These are phyloP conservation scores for Sphenopsis melanotis DNA, from an alignment of 2,797 vertebrate genomes.

Conservation along the genomic window DNA sequence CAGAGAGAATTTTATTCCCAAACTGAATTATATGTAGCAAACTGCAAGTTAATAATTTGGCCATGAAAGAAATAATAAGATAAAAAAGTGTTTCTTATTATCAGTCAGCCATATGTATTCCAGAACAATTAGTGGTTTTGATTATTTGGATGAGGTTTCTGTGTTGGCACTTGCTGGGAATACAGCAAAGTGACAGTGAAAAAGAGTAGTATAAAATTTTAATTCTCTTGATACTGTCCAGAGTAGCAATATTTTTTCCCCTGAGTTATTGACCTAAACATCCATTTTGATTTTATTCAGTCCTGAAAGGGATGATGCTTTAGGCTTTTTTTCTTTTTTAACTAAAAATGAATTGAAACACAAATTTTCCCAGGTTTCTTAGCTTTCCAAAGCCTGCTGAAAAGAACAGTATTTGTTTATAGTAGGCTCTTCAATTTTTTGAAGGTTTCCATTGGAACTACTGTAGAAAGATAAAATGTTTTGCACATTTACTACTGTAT, in stretches of 20 bases:
- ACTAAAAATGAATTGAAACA: background rate
- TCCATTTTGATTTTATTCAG: slow-evolving; percentile 8
- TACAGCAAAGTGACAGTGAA: background rate
- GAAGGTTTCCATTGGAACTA: background rate
- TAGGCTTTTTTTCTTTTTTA: background rate
- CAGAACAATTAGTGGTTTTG: background rate
- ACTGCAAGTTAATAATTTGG: background rate
- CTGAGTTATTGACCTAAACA: background rate
- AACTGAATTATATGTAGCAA: background rate
- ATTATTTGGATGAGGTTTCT: background rate
- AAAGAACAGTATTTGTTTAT: background rate
- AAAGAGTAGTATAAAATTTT: background rate
- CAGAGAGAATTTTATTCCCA: background rate
- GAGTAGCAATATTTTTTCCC: background rate
- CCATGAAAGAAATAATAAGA: background rate
- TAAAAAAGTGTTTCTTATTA: background rate
- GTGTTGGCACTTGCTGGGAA: background rate
- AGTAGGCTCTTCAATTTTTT: background rate
- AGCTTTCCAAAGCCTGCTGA: background rate
- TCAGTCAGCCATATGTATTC: background rate
- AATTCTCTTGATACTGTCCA: background rate
- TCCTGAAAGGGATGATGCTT: background rate
- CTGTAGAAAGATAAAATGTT: background rate
- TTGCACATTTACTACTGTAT: slow-evolving; percentile 19
- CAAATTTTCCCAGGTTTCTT: background rate